Evolutionary conservation across 1,140 invertebrate genomes (phyloP), one percentile per base, ranked within the genome.

Genomic region (Galleria mellonella): DNA sequence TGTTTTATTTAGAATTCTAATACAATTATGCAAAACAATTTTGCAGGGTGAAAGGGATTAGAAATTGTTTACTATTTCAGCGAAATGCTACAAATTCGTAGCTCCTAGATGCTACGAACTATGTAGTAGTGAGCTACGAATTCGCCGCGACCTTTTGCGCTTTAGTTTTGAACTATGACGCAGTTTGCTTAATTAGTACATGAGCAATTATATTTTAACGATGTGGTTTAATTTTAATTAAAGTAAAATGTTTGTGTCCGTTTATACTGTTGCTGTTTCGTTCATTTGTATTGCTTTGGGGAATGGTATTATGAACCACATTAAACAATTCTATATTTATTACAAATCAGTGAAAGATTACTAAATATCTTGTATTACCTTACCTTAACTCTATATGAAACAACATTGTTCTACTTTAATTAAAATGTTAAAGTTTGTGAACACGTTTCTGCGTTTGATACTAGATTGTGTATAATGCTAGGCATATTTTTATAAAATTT

Each of bases 211-310:
- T 17, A 9, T 37, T 33, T 35, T 33, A 32, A 17, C 32, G 2
- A 12, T 32, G 40, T 29, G 32, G 32, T 10, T 17, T 7, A 14
- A 38, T 23, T 43, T 35, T 43, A 35, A 35, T 43, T 6, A 23
- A n/a, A 1, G 35, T 31, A 2, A n/a, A 37, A 37, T n/a, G n/a
- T 37, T 23, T 23, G 17, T 23, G 17, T 23, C 17, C 17, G 17
- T 23, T 72, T 61, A 65, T 48, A 47, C 52, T 58, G 59, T 41
- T 31, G 30, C 33, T 8, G n/a, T n/a, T n/a, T n/a, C n/a, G 31
- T 32, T 32, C n/a, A 10, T 32, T 12, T 10, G 31, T 32, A 10
- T 9, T n/a, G 3, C n/a, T 32, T 32, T 7, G 11, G 11, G 3
- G 31, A 4, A 10, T 10, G n/a, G 31, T 0, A 32, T 32, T 6